Conservation (phyloP, 2,797 vertebrate species). For the Loris lydekkerianus region DNA sequence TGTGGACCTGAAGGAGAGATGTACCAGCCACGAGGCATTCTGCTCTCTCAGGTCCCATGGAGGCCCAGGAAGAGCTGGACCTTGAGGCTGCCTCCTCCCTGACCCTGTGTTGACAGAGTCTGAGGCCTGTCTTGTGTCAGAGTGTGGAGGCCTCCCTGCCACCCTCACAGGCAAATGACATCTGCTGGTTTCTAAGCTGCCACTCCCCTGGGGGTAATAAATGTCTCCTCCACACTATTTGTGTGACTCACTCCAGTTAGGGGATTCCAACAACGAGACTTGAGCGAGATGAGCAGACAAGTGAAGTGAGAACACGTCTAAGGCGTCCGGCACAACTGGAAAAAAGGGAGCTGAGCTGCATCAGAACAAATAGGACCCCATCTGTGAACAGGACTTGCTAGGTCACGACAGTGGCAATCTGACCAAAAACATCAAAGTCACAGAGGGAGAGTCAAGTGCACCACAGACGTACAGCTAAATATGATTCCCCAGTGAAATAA, state of each 20-base stretch:
- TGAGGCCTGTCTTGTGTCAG: background rate
- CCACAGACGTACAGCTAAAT: background rate
- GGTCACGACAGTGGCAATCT: background rate
- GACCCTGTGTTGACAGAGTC: background rate
- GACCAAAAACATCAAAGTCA: background rate
- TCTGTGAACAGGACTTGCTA: background rate
- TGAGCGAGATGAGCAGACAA: background rate
- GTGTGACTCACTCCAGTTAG: background rate
- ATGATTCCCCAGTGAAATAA: background rate
- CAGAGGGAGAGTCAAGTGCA: background rate
- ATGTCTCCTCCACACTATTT: background rate
- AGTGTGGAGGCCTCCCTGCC: background rate
- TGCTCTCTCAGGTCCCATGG: background rate
- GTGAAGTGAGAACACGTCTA: background rate
- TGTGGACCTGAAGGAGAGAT: background rate
- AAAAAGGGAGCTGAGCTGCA: background rate
- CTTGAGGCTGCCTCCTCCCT: background rate
- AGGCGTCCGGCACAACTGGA: background rate
- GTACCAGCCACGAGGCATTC: background rate
- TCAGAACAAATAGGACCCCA: background rate
- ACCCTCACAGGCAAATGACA: background rate
- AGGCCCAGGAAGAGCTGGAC: background rate
- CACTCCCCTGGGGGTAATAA: background rate
- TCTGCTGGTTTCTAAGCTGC: background rate
- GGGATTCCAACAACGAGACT: background rate